Evolutionary conservation across 1,140 invertebrate species (phyloP).

Genomic region (Portunus trituberculatus): DNA sequence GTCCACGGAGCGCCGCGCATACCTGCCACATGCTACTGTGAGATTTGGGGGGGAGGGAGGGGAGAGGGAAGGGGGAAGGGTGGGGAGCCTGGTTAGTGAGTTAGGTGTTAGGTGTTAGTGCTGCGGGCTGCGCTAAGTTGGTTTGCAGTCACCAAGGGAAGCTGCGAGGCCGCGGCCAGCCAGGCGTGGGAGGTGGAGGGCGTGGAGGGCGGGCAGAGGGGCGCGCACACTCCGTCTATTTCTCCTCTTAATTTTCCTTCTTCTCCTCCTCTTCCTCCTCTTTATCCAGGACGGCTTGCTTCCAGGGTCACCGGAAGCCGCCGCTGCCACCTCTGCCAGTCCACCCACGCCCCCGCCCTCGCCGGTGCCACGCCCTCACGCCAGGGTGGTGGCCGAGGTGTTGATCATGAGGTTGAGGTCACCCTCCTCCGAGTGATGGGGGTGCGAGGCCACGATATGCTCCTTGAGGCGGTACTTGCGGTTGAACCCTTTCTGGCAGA

Average conservation of each 20-base stretch:
- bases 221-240: not conserved
- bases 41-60: not conserved
- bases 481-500: slow-evolving; percentile 91
- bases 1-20: not conserved
- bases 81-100: not conserved
- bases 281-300: not conserved
- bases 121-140: not conserved
- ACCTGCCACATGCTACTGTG: not conserved
- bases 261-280: not conserved
- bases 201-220: not conserved
- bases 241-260: not conserved
- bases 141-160: not conserved
- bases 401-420: slow-evolving; percentile 75
- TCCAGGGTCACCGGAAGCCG: not conserved
- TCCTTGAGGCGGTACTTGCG: slow-evolving; percentile 90
- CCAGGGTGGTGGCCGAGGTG: slow-evolving; percentile 74
- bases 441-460: slow-evolving; percentile 87
- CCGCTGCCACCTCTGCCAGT: slow-evolving; percentile 25
- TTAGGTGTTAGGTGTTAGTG: slow-evolving; percentile 13
- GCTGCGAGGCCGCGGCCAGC: not conserved
- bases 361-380: slow-evolving; percentile 63
- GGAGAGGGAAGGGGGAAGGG: not conserved
- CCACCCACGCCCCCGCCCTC: slow-evolving; percentile 48
- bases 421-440: slow-evolving; percentile 65
- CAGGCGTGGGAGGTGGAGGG: not conserved